Evolutionary conservation across 2,113 vertebrate genomes (phyloP), one percentile per base, ranked within the genome.

Genomic region (Himantopus leucocephalus): DNA sequence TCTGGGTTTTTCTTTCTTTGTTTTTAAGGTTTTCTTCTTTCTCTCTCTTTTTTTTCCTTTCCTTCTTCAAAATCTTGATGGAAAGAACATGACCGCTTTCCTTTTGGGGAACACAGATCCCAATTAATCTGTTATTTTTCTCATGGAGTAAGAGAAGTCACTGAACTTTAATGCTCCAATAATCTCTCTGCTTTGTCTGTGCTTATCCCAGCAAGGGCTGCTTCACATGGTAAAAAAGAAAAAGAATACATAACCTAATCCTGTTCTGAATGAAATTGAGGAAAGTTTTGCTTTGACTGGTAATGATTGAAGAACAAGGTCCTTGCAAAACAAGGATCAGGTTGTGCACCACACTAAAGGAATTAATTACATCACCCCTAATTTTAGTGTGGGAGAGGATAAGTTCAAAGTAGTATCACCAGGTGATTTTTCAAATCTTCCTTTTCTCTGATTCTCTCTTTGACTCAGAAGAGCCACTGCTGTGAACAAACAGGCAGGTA

Each of bases 51-150:
- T 39, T 27, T 34, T 18, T 23, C 10, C 11, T 11, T 9, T 12
- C 19, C 19, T 43, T 12, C 30, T 76, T 82, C 21, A 14, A 70
- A 77, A 71, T 67, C n/a, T 80, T 60, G 13, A 74, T 63, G 29
- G 39, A 50, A 76, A 45, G 15, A 74, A 35, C 45, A 41, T 16
- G 22, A 41, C 32, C 0, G 0, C 17, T 60, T 86, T 70, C 45
- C 10, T 39, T 66, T 83, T 59, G n/a, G 22, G 55, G 32, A 78
- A 22, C 14, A 68, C 74, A 67, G 32, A 52, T 47, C 21, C 37
- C 22, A 66, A 72, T 76, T 32, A 90, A 41, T 73, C 43, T 80
- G 13, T 48, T 83, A 7, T 66, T 83, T 88, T 93, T 75, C 37
- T 86, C n/a, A 30, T 37, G 43, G 58, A 77, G 22, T 45, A 66